Conservation (phyloP, 1,140 invertebrate species). For the Tenebrio molitor region DNA sequence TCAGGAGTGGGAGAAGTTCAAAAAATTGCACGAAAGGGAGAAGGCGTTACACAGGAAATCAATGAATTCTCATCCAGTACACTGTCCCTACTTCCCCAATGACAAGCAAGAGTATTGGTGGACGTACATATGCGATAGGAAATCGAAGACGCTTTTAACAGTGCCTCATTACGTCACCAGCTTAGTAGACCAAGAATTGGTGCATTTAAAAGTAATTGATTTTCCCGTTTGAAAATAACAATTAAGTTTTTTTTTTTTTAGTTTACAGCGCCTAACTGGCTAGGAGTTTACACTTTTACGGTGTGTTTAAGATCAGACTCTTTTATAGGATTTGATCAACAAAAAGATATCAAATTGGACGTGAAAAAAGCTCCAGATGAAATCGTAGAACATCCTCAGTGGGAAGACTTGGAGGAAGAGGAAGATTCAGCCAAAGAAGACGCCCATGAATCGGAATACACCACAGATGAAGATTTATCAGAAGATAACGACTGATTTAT, state of each 20-base stretch:
- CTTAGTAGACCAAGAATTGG: constrained; percentile 83
- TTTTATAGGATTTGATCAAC: constrained; percentile 93
- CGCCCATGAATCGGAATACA: constrained; percentile 78
- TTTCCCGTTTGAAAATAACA: not conserved
- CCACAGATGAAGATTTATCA: constrained; percentile 78
- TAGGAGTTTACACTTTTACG: constrained; percentile 93
- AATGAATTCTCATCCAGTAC: constrained; percentile 92
- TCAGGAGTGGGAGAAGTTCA: constrained; percentile 72
- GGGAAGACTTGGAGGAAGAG: constrained; percentile 96
- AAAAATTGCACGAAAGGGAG: constrained; percentile 84
- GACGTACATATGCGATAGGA: constrained; percentile 97
- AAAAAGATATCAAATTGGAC: constrained; percentile 94
- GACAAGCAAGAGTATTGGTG: constrained; percentile 99
- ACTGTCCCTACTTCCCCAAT: constrained; percentile 95
- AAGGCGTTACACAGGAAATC: constrained; percentile 92
- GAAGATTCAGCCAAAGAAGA: constrained; percentile 80
- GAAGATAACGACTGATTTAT: constrained; percentile 59
- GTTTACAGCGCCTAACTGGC: constrained; percentile 95
- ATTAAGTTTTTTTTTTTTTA: constrained; percentile 55
- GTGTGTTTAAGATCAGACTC: constrained; percentile 94
- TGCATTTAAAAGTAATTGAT: constrained; percentile 82
- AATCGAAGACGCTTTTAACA: constrained; percentile 90
- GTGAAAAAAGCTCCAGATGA: constrained; percentile 95
- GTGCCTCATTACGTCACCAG: constrained; percentile 93
- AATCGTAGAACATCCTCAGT: constrained; percentile 93